Evolutionary conservation across 2,888 invertebrate genomes (phyloP), one percentile per base, ranked within the genome.

Genomic region (Amphipyra tragopoginis): DNA sequence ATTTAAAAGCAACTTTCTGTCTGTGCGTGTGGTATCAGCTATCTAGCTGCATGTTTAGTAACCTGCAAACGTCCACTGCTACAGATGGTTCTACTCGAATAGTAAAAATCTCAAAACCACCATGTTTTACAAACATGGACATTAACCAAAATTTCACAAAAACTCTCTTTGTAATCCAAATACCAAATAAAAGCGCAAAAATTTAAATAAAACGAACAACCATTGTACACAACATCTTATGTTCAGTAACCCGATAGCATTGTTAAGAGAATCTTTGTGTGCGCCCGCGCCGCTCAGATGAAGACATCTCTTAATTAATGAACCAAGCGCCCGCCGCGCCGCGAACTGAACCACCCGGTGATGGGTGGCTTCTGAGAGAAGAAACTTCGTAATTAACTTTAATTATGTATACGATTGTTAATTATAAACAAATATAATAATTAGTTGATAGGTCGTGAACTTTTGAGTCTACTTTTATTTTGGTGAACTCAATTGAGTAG

Each of bases 231-330:
- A 33, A 47, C 55, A 65, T 65, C 61, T 67, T 72, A 79, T 55
- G 33, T 49, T 44, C 45, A 48, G 80, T 79, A 81, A 81, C 62
- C 55, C 44, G 80, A 81, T 81, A 76, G 68, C 64, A 66, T 72
- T 76, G 76, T 80, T 73, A 72, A 68, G 56, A 50, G 57, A 60
- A 53, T 51, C 75, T 77, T 74, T 79, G 73, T 66, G 58, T 53
- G 68, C 43, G 65, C 62, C 74, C 62, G 74, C 72, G 71, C 68
- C 64, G 66, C 58, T 50, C 36, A 39, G 36, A 77, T 74, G 64
- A 67, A 69, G 73, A 72, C 72, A 61, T 81, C 59, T 58, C 71
- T 64, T 75, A 79, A 80, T 80, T 81, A 81, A 79, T 77, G 77
- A 61, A 67, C 50, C 63, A 61, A 53, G 71, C 78, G 54, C 78